Conservation (phyloP, 2,888 invertebrate species). For the Eudiplozoon nipponicum region DNA sequence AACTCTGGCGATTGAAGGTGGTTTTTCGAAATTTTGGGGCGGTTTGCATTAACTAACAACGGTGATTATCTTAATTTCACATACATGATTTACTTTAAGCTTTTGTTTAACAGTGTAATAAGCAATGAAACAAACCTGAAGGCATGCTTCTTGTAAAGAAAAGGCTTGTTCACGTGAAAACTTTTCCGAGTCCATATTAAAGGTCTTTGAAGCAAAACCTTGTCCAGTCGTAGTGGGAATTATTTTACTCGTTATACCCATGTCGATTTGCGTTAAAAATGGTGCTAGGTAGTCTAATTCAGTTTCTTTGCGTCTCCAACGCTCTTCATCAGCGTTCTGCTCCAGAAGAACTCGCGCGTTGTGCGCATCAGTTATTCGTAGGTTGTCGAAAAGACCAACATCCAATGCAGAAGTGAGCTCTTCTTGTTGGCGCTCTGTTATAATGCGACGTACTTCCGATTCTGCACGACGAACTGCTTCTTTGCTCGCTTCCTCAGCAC, state of each 20-base stretch:
- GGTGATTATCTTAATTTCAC: too few relatives aligned
- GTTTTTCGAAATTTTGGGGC: too few relatives aligned
- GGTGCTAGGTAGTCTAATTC: constrained; percentile 28
- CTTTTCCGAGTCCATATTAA: constrained; percentile 24
- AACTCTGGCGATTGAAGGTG: too few relatives aligned
- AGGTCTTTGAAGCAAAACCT: too few relatives aligned
- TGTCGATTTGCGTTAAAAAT: constrained; percentile 23
- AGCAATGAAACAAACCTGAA: too few relatives aligned
- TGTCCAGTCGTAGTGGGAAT: constrained; percentile 18
- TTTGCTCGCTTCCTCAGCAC: constrained; percentile 22
- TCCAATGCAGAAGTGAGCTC: constrained; percentile 23
- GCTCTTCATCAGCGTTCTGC: constrained; percentile 20
- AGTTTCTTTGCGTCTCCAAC: constrained; percentile 25
- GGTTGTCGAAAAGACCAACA: constrained; percentile 26
- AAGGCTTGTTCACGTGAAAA: constrained; percentile 22
- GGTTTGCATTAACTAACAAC: too few relatives aligned
- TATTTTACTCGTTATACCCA: constrained; percentile 1
- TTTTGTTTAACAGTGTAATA: too few relatives aligned
- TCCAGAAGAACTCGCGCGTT: constrained; percentile 21
- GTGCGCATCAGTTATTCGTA: constrained; percentile 27
- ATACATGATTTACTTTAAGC: too few relatives aligned
- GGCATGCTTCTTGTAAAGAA: constrained; percentile 24
- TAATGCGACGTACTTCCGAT: constrained; percentile 23
- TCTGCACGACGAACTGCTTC: constrained; percentile 24
- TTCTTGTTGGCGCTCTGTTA: constrained; percentile 24